Conservation (phyloP, 2,113 vertebrate species). For the Ploceus nigricollis region DNA sequence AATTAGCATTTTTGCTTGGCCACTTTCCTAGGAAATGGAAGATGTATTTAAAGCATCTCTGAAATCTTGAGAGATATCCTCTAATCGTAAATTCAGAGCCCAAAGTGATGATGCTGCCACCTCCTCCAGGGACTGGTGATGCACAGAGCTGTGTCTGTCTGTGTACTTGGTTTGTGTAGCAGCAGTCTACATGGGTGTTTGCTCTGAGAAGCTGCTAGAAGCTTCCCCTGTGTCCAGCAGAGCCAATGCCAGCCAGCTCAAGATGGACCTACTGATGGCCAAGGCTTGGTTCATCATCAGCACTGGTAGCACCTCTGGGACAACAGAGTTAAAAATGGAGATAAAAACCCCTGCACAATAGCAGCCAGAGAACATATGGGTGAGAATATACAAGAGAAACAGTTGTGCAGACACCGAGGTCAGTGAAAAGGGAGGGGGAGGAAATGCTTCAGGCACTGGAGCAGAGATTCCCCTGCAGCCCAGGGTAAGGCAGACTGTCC, state of each 20-base stretch:
- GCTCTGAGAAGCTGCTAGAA: not conserved
- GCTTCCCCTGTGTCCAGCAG: not conserved
- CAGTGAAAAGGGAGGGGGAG: not conserved
- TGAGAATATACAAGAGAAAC: not conserved
- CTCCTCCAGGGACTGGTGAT: not conserved
- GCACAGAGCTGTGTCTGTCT: not conserved
- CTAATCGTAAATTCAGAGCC: not conserved
- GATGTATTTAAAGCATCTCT: not conserved
- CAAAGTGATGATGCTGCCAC: not conserved
- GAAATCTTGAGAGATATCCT: not conserved
- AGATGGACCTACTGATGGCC: not conserved
- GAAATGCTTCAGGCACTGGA: not conserved
- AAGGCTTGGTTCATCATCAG: too few relatives aligned
- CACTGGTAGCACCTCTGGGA: not conserved
- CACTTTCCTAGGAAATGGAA: not conserved
- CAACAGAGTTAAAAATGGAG: not conserved
- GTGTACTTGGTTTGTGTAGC: not conserved
- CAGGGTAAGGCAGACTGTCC: not conserved
- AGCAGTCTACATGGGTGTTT: not conserved
- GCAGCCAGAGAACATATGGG: not conserved
- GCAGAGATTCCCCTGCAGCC: not conserved
- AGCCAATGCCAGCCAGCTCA: not conserved
- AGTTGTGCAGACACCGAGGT: not conserved
- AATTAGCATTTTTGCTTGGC: not conserved
- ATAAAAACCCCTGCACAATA: fast-evolving